Base-by-base conservation (phyloP, 2,113 vertebrate species). In the Saimiri boliviensis region DNA sequence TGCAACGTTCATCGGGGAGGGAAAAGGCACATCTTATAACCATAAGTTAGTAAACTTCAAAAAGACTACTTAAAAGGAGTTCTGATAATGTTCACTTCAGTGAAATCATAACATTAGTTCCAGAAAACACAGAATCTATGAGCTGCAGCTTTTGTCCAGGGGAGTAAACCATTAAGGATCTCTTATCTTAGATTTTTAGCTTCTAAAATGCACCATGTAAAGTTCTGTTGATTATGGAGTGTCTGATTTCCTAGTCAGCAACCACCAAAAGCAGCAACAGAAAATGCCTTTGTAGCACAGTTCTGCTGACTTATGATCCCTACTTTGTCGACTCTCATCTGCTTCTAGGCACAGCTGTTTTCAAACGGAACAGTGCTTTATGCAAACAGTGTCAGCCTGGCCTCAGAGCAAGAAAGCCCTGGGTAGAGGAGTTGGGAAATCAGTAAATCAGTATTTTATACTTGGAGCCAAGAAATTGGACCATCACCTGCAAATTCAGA, bases 231-330 rank as follows among this genome's bases (percentile, higher is more conserved):
- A 98, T 98, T 98, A 82, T 90, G 79, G 89, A 93, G 47, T 97
- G 81, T 93, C 76, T 97, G 93, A 95, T 96, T 97, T 97, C 92
- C 97, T 91, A 84, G 96, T 98, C 96, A 97, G 97, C 97, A 98
- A 73, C 96, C 97, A 97, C 97, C 97, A 98, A 97, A 98, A 97
- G 93, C 96, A 96, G 97, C 91, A 86, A 95, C 95, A 95, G 95
- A 97, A 97, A 97, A 96, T 68, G 96, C 85, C 97, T 96, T 96
- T 92, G 73, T 58, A 83, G 95, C 95, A 95, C 85, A 97, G 92
- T 97, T 98, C 96, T 93, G 95, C 97, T 98, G 97, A 98, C 97
- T 97, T 98, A 98, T 84, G 96, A 95, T 97, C 97, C 94, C 88
- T 13, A 9, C 96, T 96, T 85, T 71, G 60, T 94, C 77, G 30